Evolutionary conservation across 2,113 vertebrate species (phyloP).

Genomic region (Ammodramus savannarum): DNA sequence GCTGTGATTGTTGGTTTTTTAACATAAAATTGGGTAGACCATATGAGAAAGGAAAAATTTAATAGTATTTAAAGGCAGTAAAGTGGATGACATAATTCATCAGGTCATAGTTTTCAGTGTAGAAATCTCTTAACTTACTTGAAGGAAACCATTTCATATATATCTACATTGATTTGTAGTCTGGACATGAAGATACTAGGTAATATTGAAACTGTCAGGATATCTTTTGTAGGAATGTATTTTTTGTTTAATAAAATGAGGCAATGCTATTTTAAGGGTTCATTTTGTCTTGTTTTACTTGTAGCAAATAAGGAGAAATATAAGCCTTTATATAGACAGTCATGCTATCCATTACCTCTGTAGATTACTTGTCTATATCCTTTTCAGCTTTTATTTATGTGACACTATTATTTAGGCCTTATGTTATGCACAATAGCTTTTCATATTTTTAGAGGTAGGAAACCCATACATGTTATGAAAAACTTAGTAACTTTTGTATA

Average conservation of each 20-base stretch:
- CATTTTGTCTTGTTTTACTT: not conserved
- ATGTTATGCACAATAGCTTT: not conserved
- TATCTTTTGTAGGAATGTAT: not conserved
- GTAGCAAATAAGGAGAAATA: not conserved
- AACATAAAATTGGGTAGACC: not conserved
- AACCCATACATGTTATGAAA: not conserved
- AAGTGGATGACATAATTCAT: not conserved
- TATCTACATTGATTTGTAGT: not conserved
- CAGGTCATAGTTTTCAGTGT: not conserved
- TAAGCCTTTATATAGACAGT: not conserved
- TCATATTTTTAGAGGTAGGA: not conserved
- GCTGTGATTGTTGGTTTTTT: rapidly evolving
- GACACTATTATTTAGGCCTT: not conserved
- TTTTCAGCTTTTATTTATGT: not conserved
- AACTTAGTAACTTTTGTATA: not conserved
- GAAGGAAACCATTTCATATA: not conserved
- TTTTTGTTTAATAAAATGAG: not conserved
- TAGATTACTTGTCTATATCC: not conserved
- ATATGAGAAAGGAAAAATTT: not conserved
- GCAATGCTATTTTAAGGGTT: not conserved
- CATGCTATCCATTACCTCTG: not conserved
- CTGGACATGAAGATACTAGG: not conserved
- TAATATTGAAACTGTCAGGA: not conserved
- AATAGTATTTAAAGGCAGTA: not conserved
- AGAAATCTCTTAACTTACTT: not conserved